A percentile compares a stretch with the other conserved stretches of the same genome.
phyloP scores from a whole-genome alignment of 2,113 vertebrate genomes.

The Rhinichthys klamathensis region DNA sequence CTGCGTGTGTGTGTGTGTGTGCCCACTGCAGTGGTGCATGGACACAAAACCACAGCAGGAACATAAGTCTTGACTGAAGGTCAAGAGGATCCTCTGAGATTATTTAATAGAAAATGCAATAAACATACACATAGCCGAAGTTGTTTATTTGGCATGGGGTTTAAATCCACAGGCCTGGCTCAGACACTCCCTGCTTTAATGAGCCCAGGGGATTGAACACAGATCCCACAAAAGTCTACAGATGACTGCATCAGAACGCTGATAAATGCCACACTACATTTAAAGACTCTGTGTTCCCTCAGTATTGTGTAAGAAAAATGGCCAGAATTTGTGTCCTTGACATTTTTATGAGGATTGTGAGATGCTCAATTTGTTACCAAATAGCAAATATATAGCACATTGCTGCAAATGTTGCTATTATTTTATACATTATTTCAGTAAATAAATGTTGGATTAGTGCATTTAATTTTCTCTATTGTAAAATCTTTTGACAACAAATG shows the following conservation, averaged over 20 bases:
- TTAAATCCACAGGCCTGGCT: background rate
- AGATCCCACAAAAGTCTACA: background rate
- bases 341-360: background rate
- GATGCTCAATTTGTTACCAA: background rate
- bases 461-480: background rate
- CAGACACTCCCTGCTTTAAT: background rate
- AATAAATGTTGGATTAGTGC: background rate
- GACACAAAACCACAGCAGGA: background rate
- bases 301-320: background rate
- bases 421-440: background rate
- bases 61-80: background rate
- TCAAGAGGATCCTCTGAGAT: background rate
- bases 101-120: conserved; percentile 18
- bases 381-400: background rate
- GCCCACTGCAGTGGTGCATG: conserved; percentile 15
- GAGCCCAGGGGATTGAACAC: background rate
- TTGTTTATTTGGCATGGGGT: conserved; percentile 22
- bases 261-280: background rate
- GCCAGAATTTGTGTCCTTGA: background rate
- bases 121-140: background rate
- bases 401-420: background rate
- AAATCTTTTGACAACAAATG: background rate
- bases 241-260: background rate
- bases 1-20: background rate
- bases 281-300: background rate